Percentiles rank a stretch among this genome's conserved stretches.
phyloP scores from a whole-genome alignment of 2,888 invertebrate genomes.

The Imbricaverruca yamaguchii region DNA sequence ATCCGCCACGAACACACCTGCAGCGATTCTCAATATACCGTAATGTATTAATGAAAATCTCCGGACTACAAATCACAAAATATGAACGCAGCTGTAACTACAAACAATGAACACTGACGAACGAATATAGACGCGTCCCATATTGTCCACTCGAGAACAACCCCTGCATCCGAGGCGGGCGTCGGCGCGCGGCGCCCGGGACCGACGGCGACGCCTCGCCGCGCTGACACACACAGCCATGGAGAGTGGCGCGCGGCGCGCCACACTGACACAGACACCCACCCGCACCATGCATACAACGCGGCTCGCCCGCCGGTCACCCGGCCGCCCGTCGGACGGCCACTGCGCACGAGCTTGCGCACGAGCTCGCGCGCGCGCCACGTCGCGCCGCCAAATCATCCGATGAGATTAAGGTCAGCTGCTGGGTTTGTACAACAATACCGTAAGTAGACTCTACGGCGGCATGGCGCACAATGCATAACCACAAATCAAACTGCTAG shows the following conservation, averaged over 20 bases:
- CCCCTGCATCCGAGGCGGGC: background rate
- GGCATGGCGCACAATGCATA: background rate
- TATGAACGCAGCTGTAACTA: conserved; percentile 22
- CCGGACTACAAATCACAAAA: conserved; percentile 14
- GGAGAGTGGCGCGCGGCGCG: background rate
- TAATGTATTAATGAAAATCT: conserved; percentile 21
- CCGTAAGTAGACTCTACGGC: background rate
- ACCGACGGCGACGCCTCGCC: background rate
- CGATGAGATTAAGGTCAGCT: conserved; percentile 13
- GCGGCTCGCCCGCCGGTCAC: too few relatives aligned
- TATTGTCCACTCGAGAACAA: background rate
- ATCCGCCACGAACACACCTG: too few relatives aligned
- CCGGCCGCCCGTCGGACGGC: too few relatives aligned
- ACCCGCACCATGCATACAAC: too few relatives aligned
- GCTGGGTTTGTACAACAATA: conserved; percentile 17
- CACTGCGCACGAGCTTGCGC: background rate
- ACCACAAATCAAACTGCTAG: background rate
- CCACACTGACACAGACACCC: too few relatives aligned
- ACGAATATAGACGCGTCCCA: background rate
- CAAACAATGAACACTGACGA: conserved; percentile 21
- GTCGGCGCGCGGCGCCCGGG: background rate
- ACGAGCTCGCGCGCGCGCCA: background rate
- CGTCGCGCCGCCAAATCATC: background rate
- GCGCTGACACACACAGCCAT: conserved; percentile 6
- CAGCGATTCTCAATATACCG: conserved; percentile 14